Conservation (phyloP, 2,113 vertebrate species). For the Rhinichthys klamathensis region DNA sequence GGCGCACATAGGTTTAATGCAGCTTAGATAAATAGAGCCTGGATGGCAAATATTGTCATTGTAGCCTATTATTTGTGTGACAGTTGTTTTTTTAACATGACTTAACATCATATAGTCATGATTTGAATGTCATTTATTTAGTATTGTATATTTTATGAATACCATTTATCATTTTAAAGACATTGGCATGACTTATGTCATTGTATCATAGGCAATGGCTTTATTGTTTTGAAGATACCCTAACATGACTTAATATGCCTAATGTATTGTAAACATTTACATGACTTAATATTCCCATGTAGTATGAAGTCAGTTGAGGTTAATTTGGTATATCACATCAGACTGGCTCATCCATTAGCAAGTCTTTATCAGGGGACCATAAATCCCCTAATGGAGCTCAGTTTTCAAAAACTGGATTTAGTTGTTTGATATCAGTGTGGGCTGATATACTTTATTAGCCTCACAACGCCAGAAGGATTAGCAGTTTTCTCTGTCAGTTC, state of each 20-base stretch:
- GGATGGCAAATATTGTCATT: neutral
- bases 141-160: neutral
- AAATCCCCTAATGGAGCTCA: neutral
- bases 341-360: slow-evolving; percentile 9
- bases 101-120: neutral
- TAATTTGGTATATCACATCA: slow-evolving; percentile 3
- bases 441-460: neutral
- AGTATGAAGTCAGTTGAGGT: neutral
- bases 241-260: neutral
- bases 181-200: neutral
- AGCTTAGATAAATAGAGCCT: neutral
- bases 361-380: neutral
- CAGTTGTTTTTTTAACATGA: neutral
- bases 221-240: neutral
- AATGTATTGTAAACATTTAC: neutral
- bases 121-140: neutral
- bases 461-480: neutral
- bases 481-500: neutral
- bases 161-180: neutral
- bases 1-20: neutral
- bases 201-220: neutral
- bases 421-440: neutral
- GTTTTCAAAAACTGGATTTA: neutral
- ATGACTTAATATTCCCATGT: neutral
- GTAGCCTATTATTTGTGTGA: neutral